phyloP scores from a whole-genome alignment of 2,888 invertebrate genomes.

The Congeria kusceri region DNA sequence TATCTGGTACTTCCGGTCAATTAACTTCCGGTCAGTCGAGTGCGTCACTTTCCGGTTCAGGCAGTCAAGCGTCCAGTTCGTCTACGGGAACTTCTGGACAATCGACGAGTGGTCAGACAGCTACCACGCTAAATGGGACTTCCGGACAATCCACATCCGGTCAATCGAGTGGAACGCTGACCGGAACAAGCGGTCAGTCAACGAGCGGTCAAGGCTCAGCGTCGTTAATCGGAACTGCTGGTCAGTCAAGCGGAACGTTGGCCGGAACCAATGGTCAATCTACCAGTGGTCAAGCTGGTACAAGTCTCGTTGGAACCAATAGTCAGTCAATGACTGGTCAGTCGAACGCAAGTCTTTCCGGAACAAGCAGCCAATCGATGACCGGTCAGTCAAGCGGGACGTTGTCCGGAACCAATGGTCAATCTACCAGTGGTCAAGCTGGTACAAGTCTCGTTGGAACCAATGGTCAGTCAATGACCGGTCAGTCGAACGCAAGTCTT shows the following conservation, averaged over 20 bases:
- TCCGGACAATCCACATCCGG: too few relatives aligned
- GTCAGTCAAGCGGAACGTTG: not conserved
- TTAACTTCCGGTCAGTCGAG: slow-evolving; percentile 11
- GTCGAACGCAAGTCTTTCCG: slow-evolving; percentile 11
- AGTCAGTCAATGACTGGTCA: too few relatives aligned
- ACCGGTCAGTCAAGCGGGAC: slow-evolving; percentile 3
- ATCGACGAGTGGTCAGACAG: too few relatives aligned
- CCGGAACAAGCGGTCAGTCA: slow-evolving; percentile 7
- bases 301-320: too few relatives aligned
- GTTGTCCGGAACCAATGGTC: slow-evolving; percentile 5
- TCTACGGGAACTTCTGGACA: slow-evolving; percentile 3
- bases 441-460: not conserved
- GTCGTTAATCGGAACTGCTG: too few relatives aligned
- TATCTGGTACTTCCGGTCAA: slow-evolving; percentile 35
- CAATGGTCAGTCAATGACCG: slow-evolving; percentile 9
- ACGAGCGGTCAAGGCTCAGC: too few relatives aligned
- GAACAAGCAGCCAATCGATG: not conserved
- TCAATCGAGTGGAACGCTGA: not conserved
- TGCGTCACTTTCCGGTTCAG: slow-evolving; percentile 4
- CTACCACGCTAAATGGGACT: too few relatives aligned
- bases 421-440: not conserved
- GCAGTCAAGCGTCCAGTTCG: too few relatives aligned
- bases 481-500: not conserved
- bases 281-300: slow-evolving; percentile 7
- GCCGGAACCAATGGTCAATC: not conserved